Base-by-base conservation (phyloP, 2,797 vertebrate genomes). In the Hylomyscus alleni region DNA sequence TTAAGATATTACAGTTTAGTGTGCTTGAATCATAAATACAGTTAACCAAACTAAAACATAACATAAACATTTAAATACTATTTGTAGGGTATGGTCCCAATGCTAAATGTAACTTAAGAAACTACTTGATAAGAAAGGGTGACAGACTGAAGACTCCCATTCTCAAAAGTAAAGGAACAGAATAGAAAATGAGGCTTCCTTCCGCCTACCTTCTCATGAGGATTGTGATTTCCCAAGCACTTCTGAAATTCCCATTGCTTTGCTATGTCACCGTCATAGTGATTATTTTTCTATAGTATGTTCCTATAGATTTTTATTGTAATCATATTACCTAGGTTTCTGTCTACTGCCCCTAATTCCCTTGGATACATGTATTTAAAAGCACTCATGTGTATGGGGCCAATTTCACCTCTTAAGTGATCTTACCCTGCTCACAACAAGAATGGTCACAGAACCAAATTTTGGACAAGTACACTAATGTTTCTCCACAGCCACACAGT, bases 231-330 rank as follows among this genome's bases (percentile, higher is more conserved):
- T 85, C 84, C 37, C 31, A 29, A 85, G 19, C n/a, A 89, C 65
- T 93, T 91, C 37, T 86, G 67, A 89, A 92, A 83, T 91, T 12
- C 12, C 10, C 77, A 13, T 88, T 54, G 13, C 67, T 37, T 84
- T 50, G 6, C 47, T 50, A 82, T 80, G 82, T 94, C 22, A 86
- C 58, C 89, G 50, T 22, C 37, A 3, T 54, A 29, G 14, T 31
- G 44, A 81, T 82, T 67, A 69, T 54, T 87, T 94, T 62, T 75
- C 26, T 80, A 14, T 22, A 58, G 17, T 80, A 11, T 93, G 62
- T 90, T 88, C 93, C 67, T 50, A 34, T 44, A 89, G 2, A 20
- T 11, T 73, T 89, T 85, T 93, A n/a, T 91, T 73, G 24, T 69
- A 12, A 93, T 4, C 2, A 75, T 69, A 12, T 77, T 60, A 83